Percentiles rank a stretch among this genome's conserved stretches.
These are phyloP conservation scores for Pipra filicauda DNA, from an alignment of 2,113 vertebrate genomes.

Conservation along the genomic window DNA sequence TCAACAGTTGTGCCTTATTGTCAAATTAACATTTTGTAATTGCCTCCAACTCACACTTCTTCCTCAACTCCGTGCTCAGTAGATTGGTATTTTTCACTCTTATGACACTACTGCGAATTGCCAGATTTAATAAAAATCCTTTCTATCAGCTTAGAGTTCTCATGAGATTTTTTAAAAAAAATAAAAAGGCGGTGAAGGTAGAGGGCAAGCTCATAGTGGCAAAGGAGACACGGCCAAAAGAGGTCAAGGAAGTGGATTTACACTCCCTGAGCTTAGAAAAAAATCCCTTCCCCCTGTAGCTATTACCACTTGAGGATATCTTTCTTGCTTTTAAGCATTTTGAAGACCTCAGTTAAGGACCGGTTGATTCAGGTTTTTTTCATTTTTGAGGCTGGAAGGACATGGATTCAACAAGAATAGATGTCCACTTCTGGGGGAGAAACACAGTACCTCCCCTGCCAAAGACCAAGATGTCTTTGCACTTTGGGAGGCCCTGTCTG, in stretches of 20 bases:
- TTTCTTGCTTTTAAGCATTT: not conserved
- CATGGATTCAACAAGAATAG: not conserved
- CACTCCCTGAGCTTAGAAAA: not conserved
- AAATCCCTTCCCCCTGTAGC: not conserved
- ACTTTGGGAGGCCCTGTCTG: not conserved
- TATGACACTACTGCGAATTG: not conserved
- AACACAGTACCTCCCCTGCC: not conserved
- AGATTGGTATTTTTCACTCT: not conserved
- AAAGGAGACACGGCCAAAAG: not conserved
- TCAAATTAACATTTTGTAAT: constrained; percentile 2
- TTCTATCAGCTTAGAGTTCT: constrained; percentile 2
- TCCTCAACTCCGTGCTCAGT: not conserved
- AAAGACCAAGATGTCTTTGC: not conserved
- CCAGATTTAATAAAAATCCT: constrained; percentile 14
- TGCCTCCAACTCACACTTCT: not conserved
- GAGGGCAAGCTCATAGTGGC: not conserved
- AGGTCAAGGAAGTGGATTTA: not conserved
- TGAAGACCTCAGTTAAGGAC: not conserved
- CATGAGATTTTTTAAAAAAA: not conserved
- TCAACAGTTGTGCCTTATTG: not conserved
- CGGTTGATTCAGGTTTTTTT: not conserved
- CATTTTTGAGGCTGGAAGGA: not conserved
- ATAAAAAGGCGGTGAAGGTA: not conserved
- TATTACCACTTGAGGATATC: not conserved
- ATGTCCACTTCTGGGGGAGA: not conserved